These are phyloP conservation scores for Saguinus imperator DNA, from an alignment of 2,113 vertebrate genomes.

Conservation along the genomic window DNA sequence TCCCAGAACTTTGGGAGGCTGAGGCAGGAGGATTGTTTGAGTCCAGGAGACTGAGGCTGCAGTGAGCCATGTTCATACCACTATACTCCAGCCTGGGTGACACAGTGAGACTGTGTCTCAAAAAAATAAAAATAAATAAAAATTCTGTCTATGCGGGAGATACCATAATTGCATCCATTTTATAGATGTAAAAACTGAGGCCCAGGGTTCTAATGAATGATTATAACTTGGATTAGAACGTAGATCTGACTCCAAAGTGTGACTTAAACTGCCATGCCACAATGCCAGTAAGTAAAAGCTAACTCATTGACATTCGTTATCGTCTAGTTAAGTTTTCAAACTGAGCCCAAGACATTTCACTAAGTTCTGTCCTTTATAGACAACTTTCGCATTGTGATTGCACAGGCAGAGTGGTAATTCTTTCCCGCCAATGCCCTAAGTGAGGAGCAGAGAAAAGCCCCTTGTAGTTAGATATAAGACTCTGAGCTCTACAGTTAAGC, in stretches of 20 bases:
- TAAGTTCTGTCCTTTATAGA: background rate
- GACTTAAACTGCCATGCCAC: background rate
- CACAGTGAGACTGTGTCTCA: too few relatives aligned
- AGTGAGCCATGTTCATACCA: too few relatives aligned
- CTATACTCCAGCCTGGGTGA: too few relatives aligned
- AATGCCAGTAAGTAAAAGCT: background rate
- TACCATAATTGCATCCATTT: background rate
- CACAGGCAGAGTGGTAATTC: fast-evolving
- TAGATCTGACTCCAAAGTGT: background rate
- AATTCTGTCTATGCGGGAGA: background rate
- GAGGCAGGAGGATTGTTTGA: too few relatives aligned
- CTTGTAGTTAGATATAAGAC: background rate
- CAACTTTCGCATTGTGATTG: background rate
- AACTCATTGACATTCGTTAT: background rate
- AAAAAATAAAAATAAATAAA: too few relatives aligned
- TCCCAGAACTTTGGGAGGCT: too few relatives aligned
- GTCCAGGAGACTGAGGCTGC: too few relatives aligned
- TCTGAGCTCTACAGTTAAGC: background rate
- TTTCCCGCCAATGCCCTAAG: background rate
- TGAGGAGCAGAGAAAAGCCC: background rate
- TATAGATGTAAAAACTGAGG: background rate
- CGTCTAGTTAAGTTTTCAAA: slow-evolving; percentile 1
- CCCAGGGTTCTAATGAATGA: background rate
- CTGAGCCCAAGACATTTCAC: background rate
- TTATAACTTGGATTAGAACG: background rate